A percentile compares a stretch with the other conserved stretches of the same genome.
phyloP scores from a whole-genome alignment of 2,888 invertebrate genomes.

The Acleris sparsana region DNA sequence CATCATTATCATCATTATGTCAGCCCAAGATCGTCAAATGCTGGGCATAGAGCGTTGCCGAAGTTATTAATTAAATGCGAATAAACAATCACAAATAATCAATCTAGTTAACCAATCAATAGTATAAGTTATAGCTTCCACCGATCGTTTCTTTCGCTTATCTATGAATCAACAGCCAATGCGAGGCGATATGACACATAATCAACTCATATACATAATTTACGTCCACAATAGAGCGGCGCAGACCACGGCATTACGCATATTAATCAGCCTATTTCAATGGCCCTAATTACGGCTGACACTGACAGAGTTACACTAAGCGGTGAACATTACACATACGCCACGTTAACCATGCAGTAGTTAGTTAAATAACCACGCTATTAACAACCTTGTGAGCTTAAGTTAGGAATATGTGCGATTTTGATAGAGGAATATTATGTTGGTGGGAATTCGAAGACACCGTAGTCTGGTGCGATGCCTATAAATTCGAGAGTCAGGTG shows the following conservation, averaged over 20 bases:
- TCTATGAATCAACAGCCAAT: conserved; percentile 27
- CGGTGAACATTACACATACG: conserved; percentile 48
- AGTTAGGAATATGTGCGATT: conserved; percentile 6
- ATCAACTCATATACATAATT: conserved; percentile 68
- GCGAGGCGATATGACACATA: conserved; percentile 55
- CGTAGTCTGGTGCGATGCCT: conserved; percentile 29
- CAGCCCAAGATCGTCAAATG: too few species aligned
- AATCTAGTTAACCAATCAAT: neutral
- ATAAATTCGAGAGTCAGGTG: conserved; percentile 35
- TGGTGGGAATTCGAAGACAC: conserved; percentile 23
- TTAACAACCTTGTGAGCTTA: conserved; percentile 11
- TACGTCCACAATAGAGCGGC: conserved; percentile 70
- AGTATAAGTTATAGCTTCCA: conserved; percentile 9
- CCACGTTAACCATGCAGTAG: conserved; percentile 18
- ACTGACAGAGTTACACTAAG: conserved; percentile 77
- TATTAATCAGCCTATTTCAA: conserved; percentile 81
- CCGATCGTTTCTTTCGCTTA: conserved; percentile 33
- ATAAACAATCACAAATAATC: neutral
- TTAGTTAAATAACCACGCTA: neutral
- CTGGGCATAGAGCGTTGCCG: too few species aligned
- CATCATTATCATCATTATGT: too few species aligned
- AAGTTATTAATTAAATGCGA: too few species aligned
- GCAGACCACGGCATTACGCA: conserved; percentile 69
- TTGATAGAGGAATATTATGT: conserved; percentile 2
- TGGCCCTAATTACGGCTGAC: conserved; percentile 79